Percentiles rank a stretch among this genome's conserved stretches.
These are phyloP conservation scores for Akabosia matsudoensis DNA, from an alignment of 1,140 invertebrate species.

Conservation along the genomic window DNA sequence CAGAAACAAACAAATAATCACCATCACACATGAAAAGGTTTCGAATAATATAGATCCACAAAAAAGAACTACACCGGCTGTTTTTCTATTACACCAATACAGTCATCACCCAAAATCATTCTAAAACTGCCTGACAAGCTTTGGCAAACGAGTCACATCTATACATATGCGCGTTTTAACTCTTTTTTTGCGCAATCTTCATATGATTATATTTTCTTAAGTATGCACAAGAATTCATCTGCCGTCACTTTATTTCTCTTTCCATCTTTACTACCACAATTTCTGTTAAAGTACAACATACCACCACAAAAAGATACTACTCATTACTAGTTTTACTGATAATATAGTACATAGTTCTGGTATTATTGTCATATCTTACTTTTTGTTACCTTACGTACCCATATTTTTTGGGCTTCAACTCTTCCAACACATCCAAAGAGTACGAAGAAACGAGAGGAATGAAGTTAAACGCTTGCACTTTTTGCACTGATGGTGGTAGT, in stretches of 20 bases:
- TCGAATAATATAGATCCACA: background rate
- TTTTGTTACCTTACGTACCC: slow-evolving; percentile 11
- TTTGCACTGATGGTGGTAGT: background rate
- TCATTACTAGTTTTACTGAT: background rate
- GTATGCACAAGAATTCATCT: no score
- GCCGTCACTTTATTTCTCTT: no score
- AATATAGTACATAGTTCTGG: background rate
- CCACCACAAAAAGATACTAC: background rate
- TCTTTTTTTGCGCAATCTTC: background rate
- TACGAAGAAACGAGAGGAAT: background rate
- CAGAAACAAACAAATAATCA: background rate
- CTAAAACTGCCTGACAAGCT: background rate
- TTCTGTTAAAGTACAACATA: background rate
- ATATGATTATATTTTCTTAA: background rate
- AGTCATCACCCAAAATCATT: background rate
- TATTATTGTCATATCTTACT: background rate
- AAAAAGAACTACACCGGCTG: background rate
- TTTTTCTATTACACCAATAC: background rate
- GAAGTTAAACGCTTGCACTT: background rate
- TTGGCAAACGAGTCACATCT: background rate
- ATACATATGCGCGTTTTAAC: background rate
- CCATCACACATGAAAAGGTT: background rate
- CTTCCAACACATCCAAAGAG: background rate
- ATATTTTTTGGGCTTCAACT: background rate
- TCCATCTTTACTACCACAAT: no score